Evolutionary conservation across 1,140 invertebrate species (phyloP).

Genomic region (Danaus plexippus): DNA sequence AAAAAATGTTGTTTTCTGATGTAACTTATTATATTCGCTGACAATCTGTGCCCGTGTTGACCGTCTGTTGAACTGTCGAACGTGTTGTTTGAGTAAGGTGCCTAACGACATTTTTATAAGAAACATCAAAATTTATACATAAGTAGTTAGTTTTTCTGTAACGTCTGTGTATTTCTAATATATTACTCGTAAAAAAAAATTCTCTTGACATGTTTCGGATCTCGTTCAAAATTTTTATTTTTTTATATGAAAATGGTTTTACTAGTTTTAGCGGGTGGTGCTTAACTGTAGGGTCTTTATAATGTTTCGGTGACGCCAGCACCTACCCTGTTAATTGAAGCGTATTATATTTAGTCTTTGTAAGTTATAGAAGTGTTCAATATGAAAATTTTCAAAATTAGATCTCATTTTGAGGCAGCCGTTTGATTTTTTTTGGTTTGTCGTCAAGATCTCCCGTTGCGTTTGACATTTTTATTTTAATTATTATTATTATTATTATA

Average conservation of each 20-base stretch:
- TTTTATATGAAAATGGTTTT: slow-evolving; percentile 25
- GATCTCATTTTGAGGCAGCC: slow-evolving; percentile 59
- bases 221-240: slow-evolving; percentile 57
- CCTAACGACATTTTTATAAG: slow-evolving; percentile 15
- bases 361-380: slow-evolving; percentile 24
- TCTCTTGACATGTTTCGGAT: slow-evolving; percentile 49
- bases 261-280: slow-evolving; percentile 55
- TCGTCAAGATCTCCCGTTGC: slow-evolving; percentile 55
- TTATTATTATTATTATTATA: background rate
- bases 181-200: slow-evolving; percentile 43
- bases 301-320: slow-evolving; percentile 27
- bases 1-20: too few relatives aligned
- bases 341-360: slow-evolving; percentile 33
- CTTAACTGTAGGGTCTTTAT: slow-evolving; percentile 49
- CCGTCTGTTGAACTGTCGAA: slow-evolving; percentile 12
- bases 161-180: slow-evolving; percentile 44
- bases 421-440: slow-evolving; percentile 35
- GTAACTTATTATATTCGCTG: background rate
- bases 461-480: slow-evolving; percentile 35
- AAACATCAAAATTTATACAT: slow-evolving; percentile 43
- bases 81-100: slow-evolving; percentile 10
- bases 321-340: slow-evolving; percentile 51
- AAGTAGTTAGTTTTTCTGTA: slow-evolving; percentile 52
- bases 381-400: slow-evolving; percentile 60
- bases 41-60: slow-evolving; percentile 20